These are phyloP conservation scores for Rhopalosiphum padi DNA, from an alignment of 1,140 invertebrate genomes.

Conservation along the genomic window DNA sequence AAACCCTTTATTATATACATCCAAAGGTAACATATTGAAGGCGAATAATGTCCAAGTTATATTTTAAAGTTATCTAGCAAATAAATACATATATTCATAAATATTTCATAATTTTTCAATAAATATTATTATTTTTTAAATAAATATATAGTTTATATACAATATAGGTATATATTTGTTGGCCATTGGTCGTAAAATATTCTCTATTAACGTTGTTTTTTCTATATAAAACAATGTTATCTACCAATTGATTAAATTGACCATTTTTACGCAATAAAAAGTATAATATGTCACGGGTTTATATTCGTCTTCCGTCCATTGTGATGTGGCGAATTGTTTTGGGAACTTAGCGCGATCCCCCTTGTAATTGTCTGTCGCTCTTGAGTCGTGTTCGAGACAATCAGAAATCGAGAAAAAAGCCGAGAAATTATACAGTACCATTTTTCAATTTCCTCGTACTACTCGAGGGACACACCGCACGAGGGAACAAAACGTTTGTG, in stretches of 20 bases:
- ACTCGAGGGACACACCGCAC: background rate
- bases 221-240: background rate
- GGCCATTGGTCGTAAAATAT: background rate
- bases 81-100: background rate
- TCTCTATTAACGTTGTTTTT: background rate
- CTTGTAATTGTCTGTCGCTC: background rate
- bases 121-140: background rate
- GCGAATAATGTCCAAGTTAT: background rate
- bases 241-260: background rate
- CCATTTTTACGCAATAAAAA: background rate
- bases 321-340: background rate
- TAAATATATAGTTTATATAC: too few species aligned
- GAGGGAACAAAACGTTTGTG: background rate
- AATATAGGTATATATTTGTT: background rate
- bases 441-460: background rate
- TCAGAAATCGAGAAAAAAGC: background rate
- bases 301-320: background rate
- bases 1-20: background rate
- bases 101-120: background rate
- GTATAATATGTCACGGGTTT: too few species aligned
- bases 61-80: background rate
- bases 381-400: background rate
- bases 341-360: background rate
- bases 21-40: background rate
- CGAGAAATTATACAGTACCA: conserved; percentile 5